These are phyloP conservation scores for Alfaro cultratus DNA, from an alignment of 2,797 vertebrate genomes.

Conservation along the genomic window DNA sequence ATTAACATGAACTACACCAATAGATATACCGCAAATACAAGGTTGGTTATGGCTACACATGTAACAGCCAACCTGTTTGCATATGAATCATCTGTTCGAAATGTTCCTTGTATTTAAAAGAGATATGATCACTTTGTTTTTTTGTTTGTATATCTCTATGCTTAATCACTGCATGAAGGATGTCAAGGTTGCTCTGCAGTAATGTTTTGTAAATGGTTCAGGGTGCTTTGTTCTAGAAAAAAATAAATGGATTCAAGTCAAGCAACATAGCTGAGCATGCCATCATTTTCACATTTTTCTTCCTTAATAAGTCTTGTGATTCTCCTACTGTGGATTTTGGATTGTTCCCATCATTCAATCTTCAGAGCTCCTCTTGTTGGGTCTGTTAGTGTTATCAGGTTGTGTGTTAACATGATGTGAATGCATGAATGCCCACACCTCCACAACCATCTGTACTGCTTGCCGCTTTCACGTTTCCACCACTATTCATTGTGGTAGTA, in stretches of 20 bases:
- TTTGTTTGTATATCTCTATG: background rate
- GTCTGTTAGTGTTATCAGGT: background rate
- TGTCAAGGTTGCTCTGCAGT: background rate
- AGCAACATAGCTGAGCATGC: background rate
- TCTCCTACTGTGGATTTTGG: background rate
- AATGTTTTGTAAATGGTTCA: background rate
- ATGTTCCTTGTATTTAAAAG: background rate
- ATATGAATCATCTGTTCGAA: background rate
- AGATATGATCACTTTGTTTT: background rate
- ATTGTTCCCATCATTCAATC: background rate
- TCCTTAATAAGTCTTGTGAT: background rate
- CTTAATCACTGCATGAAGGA: background rate
- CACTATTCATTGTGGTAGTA: background rate
- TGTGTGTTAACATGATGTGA: background rate
- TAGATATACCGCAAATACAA: background rate
- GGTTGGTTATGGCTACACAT: background rate
- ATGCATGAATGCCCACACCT: background rate
- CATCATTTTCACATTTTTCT: constrained; percentile 3
- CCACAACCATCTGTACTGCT: background rate
- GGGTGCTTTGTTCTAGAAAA: background rate
- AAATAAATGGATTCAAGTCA: background rate
- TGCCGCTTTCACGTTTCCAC: background rate
- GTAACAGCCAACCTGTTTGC: background rate
- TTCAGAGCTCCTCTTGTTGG: background rate
- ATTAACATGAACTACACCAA: constrained; percentile 7